Evolutionary conservation across 2,797 vertebrate species (phyloP).

Genomic region (Acanthornis magna): DNA sequence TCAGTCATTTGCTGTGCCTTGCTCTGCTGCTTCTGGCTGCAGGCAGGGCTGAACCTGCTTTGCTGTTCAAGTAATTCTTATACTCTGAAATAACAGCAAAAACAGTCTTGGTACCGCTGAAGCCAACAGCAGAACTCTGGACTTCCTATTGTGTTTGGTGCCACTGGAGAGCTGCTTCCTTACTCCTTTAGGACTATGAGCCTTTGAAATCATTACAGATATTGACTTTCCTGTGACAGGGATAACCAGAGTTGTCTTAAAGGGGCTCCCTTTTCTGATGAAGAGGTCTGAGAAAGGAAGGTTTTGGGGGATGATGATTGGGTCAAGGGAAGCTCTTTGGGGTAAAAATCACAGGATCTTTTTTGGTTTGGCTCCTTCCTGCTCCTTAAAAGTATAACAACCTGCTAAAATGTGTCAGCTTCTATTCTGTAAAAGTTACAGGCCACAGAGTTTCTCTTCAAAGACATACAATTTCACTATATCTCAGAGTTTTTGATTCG

Average conservation of each 20-base stretch:
- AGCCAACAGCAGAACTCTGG: not conserved
- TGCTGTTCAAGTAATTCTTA: not conserved
- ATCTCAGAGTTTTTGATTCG: not conserved
- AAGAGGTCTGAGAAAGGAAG: not conserved
- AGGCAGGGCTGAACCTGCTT: not conserved
- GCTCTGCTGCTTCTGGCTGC: not conserved
- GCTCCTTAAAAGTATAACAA: not conserved
- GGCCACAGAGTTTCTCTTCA: not conserved
- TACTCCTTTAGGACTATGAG: not conserved
- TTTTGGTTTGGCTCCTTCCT: not conserved
- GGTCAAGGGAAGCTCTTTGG: not conserved
- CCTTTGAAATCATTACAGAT: not conserved
- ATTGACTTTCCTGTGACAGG: not conserved
- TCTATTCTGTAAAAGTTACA: not conserved
- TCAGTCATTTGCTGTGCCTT: not conserved
- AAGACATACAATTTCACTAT: rapidly evolving
- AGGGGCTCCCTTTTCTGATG: not conserved
- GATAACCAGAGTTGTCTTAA: not conserved
- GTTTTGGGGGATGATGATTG: not conserved
- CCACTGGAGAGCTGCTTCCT: not conserved
- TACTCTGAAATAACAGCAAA: not conserved
- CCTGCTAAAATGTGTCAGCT: not conserved
- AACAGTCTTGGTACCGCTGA: not conserved
- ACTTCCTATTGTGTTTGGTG: not conserved
- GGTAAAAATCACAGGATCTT: not conserved